Percentiles rank a stretch among this genome's conserved stretches.
phyloP scores from a whole-genome alignment of 2,797 vertebrate genomes.

The Megaceryle alcyon region DNA sequence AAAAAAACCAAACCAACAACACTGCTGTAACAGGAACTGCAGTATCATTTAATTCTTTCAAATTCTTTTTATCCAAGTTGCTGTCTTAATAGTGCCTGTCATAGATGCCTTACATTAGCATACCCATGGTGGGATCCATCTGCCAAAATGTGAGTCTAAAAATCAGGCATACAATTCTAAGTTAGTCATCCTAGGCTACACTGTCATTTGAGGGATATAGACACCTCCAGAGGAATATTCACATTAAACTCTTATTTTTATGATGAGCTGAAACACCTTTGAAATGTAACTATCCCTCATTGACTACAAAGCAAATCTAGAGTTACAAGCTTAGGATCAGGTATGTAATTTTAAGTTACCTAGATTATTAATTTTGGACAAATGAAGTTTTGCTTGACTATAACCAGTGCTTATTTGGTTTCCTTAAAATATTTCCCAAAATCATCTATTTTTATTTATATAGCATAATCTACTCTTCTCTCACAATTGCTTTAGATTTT shows the following conservation, averaged over 20 bases:
- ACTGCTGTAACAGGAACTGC: neutral
- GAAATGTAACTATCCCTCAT: neutral
- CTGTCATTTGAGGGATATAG: neutral
- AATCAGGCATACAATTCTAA: neutral
- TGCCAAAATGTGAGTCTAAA: neutral
- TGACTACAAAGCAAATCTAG: neutral
- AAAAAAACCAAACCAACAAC: neutral
- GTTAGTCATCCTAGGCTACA: neutral
- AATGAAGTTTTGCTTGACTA: neutral
- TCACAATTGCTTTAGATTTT: too few species aligned
- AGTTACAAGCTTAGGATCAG: neutral
- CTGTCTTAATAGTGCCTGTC: conserved; percentile 19
- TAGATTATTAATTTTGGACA: neutral
- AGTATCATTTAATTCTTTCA: neutral
- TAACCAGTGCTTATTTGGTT: neutral
- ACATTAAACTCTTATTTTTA: neutral
- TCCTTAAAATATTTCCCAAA: neutral
- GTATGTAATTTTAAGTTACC: neutral
- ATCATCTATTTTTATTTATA: neutral
- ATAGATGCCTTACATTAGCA: neutral
- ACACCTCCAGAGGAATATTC: neutral
- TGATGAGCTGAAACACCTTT: neutral
- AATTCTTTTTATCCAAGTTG: neutral
- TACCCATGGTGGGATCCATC: neutral
- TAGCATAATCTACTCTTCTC: too few species aligned